A percentile compares a stretch with the other conserved stretches of the same genome.
Evolutionary conservation across 2,888 invertebrate species (phyloP).

Genomic region (Mylabris sibirica): DNA sequence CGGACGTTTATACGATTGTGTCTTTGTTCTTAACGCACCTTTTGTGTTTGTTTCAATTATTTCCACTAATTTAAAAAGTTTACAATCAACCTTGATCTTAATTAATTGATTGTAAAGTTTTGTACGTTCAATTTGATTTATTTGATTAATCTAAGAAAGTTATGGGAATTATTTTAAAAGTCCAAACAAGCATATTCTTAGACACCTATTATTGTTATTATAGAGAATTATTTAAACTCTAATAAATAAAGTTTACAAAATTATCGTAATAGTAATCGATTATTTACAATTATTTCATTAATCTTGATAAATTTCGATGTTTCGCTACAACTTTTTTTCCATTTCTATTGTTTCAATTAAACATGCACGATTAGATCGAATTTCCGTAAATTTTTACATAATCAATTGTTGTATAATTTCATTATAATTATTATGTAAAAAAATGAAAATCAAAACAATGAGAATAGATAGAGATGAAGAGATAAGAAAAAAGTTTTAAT

Average conservation of each 20-base stretch:
- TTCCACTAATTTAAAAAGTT: constrained; percentile 5
- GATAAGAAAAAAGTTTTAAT: background rate
- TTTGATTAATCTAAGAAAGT: background rate
- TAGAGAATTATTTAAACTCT: background rate
- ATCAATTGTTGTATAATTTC: background rate
- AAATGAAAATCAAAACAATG: background rate
- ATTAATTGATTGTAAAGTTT: background rate
- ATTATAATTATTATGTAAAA: background rate
- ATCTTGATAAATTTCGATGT: too few species aligned
- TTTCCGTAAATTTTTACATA: background rate
- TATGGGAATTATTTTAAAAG: background rate
- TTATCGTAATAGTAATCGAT: too few species aligned
- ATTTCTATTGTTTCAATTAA: too few species aligned
- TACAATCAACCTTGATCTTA: background rate
- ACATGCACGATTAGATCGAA: background rate
- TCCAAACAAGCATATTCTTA: background rate
- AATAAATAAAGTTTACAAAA: too few species aligned
- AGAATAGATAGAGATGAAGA: background rate
- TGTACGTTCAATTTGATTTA: background rate
- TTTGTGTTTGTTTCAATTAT: background rate
- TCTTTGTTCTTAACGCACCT: background rate
- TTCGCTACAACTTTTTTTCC: too few species aligned
- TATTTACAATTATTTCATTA: background rate
- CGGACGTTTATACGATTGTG: background rate
- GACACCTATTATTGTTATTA: background rate